phyloP scores from a whole-genome alignment of 2,888 invertebrate genomes.

The Macropis europaea region DNA sequence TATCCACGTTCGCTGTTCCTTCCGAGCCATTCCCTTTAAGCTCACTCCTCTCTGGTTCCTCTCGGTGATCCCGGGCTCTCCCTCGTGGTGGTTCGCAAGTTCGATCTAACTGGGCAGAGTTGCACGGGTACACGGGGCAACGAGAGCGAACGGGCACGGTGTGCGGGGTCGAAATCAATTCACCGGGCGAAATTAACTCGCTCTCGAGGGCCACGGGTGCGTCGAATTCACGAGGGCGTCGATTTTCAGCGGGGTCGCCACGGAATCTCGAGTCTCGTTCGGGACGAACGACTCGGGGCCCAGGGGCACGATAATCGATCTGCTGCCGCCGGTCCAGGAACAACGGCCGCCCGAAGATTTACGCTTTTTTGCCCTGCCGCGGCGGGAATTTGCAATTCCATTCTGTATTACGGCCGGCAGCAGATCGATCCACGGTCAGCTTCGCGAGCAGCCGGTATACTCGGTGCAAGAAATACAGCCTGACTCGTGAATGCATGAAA shows the following conservation, averaged over 20 bases:
- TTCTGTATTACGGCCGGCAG: neutral
- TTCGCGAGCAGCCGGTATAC: neutral
- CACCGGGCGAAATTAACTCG: constrained; percentile 48
- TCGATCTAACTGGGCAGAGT: constrained; percentile 41
- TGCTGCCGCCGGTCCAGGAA: neutral
- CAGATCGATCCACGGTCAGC: constrained; percentile 16
- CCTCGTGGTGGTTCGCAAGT: constrained; percentile 28
- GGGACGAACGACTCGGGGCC: neutral
- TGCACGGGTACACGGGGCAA: constrained; percentile 25
- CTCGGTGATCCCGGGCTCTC: constrained; percentile 4
- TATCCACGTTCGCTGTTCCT: constrained; percentile 6
- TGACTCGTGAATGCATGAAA: too few relatives aligned
- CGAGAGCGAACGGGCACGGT: constrained; percentile 6
- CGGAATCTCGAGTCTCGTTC: neutral
- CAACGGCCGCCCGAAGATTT: constrained; percentile 1
- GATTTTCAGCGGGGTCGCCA: too few relatives aligned
- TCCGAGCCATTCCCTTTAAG: neutral
- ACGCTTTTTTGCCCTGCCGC: neutral
- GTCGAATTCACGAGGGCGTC: constrained; percentile 14
- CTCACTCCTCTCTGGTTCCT: constrained; percentile 6
- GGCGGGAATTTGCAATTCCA: constrained; percentile 23
- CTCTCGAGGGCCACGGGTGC: constrained; percentile 17
- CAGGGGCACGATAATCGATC: constrained; percentile 7
- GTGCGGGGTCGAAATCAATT: constrained; percentile 50
- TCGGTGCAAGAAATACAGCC: too few relatives aligned